Evolutionary conservation across 2,888 invertebrate genomes (phyloP).

Genomic region (Rhagonycha fulva): DNA sequence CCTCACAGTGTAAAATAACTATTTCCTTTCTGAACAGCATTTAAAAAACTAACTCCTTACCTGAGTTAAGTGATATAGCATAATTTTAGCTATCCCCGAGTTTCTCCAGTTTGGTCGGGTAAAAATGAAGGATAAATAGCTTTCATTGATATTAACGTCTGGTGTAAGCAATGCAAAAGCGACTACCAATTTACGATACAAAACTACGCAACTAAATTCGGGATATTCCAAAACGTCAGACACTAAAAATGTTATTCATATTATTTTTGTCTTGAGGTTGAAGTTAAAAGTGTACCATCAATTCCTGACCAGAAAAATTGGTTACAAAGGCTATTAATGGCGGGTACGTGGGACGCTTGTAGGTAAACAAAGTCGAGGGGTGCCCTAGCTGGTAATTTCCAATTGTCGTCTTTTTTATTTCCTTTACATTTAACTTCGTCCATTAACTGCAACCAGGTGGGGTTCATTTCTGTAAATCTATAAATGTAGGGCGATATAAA

Average conservation of each 20-base stretch:
- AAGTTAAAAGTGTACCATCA: conserved; percentile 71
- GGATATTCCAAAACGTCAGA: conserved; percentile 89
- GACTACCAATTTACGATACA: conserved; percentile 80
- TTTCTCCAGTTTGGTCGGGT: conserved; percentile 87
- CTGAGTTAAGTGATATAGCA: conserved; percentile 91
- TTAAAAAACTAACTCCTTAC: conserved; percentile 50
- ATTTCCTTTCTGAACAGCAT: not conserved
- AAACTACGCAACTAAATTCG: conserved; percentile 87
- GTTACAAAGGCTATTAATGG: conserved; percentile 83
- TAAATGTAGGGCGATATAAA: conserved; percentile 84
- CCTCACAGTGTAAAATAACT: too few relatives aligned
- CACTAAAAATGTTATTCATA: conserved; percentile 62
- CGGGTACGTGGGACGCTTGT: conserved; percentile 84
- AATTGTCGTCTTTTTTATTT: conserved; percentile 54
- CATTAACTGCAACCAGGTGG: conserved; percentile 74
- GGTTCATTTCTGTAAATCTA: conserved; percentile 67
- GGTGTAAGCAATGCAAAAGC: conserved; percentile 93
- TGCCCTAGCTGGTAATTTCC: conserved; percentile 55
- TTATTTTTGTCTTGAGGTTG: not conserved
- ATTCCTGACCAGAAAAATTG: conserved; percentile 93
- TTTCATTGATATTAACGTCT: conserved; percentile 78
- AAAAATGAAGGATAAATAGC: conserved; percentile 89
- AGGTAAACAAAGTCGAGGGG: conserved; percentile 87
- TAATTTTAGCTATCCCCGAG: conserved; percentile 82
- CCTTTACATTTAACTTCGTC: conserved; percentile 64